These are phyloP conservation scores for Rhadina sibilatrix DNA, from an alignment of 2,113 vertebrate species.

Conservation along the genomic window DNA sequence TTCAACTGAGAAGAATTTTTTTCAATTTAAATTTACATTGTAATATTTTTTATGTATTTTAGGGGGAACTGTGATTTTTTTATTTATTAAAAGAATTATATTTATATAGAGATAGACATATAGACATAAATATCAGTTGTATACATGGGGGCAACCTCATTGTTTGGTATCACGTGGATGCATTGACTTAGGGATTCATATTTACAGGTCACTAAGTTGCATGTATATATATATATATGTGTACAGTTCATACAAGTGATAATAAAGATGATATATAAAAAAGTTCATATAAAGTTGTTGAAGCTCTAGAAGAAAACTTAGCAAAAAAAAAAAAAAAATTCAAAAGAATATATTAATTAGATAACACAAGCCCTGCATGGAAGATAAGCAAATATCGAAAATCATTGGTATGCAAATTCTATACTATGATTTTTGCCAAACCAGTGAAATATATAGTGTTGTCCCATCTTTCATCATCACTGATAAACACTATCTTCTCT, in stretches of 20 bases:
- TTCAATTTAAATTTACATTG: not conserved
- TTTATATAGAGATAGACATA: too few species aligned
- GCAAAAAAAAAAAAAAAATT: not conserved
- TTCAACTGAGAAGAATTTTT: not conserved
- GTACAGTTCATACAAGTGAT: not conserved
- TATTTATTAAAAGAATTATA: not conserved
- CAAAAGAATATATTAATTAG: not conserved
- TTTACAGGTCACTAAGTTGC: not conserved
- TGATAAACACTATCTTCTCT: not conserved
- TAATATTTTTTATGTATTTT: not conserved
- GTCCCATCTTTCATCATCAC: not conserved
- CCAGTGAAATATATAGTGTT: not conserved
- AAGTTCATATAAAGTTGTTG: not conserved
- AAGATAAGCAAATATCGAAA: not conserved
- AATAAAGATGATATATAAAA: not conserved
- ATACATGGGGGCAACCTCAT: not conserved
- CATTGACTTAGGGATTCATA: not conserved
- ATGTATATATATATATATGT: not conserved
- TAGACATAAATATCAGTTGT: not conserved
- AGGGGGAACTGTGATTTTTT: rapidly evolving
- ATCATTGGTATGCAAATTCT: not conserved
- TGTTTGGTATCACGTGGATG: not conserved
- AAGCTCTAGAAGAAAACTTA: not conserved
- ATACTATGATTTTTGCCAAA: not conserved
- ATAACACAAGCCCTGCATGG: not conserved